These are phyloP conservation scores for Eupithecia pulchellata DNA, from an alignment of 2,888 invertebrate genomes.

Conservation along the genomic window DNA sequence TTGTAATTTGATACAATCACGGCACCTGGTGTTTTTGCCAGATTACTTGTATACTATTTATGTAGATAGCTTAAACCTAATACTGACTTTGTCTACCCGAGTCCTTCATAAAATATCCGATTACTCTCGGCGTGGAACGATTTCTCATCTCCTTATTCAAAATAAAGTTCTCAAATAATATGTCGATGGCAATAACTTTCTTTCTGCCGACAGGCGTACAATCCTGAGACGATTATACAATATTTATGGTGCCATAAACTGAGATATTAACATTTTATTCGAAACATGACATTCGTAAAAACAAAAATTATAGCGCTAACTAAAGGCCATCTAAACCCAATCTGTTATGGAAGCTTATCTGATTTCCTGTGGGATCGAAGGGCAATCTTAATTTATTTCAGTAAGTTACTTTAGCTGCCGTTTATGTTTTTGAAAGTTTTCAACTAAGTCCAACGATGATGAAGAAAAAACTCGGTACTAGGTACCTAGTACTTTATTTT, in stretches of 20 bases:
- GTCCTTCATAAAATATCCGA: slow-evolving; percentile 6
- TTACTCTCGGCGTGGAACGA: neutral
- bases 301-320: slow-evolving; percentile 3
- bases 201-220: slow-evolving; percentile 52
- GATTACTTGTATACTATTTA: neutral
- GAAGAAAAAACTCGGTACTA: no score
- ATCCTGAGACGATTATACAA: slow-evolving; percentile 20
- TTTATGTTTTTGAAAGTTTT: neutral
- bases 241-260: slow-evolving; percentile 34
- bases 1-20: slow-evolving; percentile 69
- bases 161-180: slow-evolving; percentile 60
- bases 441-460: neutral
- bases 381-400: neutral
- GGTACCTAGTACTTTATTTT: no score
- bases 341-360: slow-evolving; percentile 7
- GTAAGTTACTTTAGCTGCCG: neutral
- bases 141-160: slow-evolving; percentile 15
- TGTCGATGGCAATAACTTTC: slow-evolving; percentile 55
- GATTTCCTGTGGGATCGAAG: slow-evolving; percentile 20
- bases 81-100: slow-evolving; percentile 38
- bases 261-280: slow-evolving; percentile 36
- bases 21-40: slow-evolving; percentile 52
- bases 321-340: neutral
- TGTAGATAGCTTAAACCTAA: slow-evolving; percentile 24
- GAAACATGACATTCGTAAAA: slow-evolving; percentile 19